Evolutionary conservation across 2,797 vertebrate genomes (phyloP), one percentile per base, ranked within the genome.

Genomic region (Nannoperca obscura): DNA sequence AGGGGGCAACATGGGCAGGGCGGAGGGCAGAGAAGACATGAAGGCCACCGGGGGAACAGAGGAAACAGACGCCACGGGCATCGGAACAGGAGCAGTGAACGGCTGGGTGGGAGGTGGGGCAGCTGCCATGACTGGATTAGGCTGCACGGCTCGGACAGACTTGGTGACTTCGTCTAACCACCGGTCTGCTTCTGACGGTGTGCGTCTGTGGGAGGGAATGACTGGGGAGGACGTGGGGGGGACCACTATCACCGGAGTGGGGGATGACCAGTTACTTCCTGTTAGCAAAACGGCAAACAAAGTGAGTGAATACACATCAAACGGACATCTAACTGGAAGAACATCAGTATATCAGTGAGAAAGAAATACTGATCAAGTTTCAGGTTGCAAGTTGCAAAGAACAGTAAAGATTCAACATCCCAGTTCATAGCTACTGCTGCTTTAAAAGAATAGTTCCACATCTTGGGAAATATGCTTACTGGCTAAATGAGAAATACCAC

Each of bases 111-210:
- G 88, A 1, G 87, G 82, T 3, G 88, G 8, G 1, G 83, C 77
- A 0, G 64, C 66, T 0, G 81, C 90, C 74, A 79, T 20, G 84
- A 91, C 72, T 20, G 94, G 83, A 19, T 74, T 80, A 0, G 93
- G 80, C 83, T 92, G 97, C 0, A 96, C 96, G 4, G 90, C 96
- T 76, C 97, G 94, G 67, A 99, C 95, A 4, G 95, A 98, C 90
- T 98, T 98, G 71, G 98, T 93, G 44, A 99, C 98, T 90, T 99
- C 98, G 66, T 98, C 98, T 80, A 99, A 92, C 98, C 98, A 99
- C 67, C 97, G 96, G 91, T 99, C 98, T 3, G 98, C 98, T 86
- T 99, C 98, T 0, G 98, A 99, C 0, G 98, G 96, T 0, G 98
- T 99, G 53, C 98, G 97, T 81, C 92, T 96, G 92, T 99, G 98